Evolutionary conservation across 2,113 vertebrate species (phyloP).

Genomic region (Machaerirhynchus nigripectus): DNA sequence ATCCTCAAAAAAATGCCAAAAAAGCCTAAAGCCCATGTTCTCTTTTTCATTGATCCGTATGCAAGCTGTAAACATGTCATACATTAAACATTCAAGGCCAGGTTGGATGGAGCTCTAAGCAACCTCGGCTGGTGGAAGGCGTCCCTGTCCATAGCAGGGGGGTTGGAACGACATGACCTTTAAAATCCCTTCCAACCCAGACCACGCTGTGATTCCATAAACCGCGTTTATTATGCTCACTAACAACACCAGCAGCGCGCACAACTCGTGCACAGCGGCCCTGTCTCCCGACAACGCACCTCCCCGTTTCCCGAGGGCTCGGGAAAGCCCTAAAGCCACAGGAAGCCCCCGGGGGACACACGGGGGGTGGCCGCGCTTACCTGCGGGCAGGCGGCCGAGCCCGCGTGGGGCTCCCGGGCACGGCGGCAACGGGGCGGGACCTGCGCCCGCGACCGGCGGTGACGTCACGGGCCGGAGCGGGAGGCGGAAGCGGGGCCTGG

Average conservation of each 20-base stretch:
- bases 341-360: rapidly evolving
- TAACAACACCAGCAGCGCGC: rapidly evolving
- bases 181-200: background rate
- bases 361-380: background rate
- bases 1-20: background rate
- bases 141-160: background rate
- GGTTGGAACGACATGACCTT: rapidly evolving
- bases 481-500: background rate
- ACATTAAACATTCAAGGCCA: background rate
- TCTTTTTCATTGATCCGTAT: rapidly evolving
- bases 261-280: background rate
- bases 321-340: rapidly evolving
- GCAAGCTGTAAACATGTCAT: rapidly evolving
- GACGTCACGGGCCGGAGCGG: background rate
- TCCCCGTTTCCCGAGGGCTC: background rate
- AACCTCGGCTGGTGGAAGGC: background rate
- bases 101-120: background rate
- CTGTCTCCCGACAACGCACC: rapidly evolving
- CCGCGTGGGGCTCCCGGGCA: too few relatives aligned
- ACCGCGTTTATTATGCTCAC: rapidly evolving
- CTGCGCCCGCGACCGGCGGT: background rate
- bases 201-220: rapidly evolving
- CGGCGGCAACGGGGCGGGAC: background rate
- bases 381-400: background rate
- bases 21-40: rapidly evolving